Base-by-base conservation (phyloP, 1,140 invertebrate species). In the Lasioglossum baleicum region DNA sequence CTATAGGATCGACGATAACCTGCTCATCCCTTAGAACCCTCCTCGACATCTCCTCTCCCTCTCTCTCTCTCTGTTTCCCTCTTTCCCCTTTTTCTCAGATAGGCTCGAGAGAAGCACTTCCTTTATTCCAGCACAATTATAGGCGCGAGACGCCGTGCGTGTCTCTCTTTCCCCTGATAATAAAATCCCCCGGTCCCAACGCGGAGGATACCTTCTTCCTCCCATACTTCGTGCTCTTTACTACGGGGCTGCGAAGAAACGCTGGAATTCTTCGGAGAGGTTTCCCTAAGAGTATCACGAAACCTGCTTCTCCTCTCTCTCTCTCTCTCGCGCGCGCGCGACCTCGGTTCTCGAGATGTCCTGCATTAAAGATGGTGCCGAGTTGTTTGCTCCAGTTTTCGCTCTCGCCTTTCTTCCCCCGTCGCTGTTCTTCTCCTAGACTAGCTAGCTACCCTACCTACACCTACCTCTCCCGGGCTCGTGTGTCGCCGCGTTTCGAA, bases 311-410 rank as follows among this genome's bases (percentile, higher is more conserved):
- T 26, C 26, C 26, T 26, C 56, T 60, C 64, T 72, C 31, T n/a
- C 65, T 78, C 26, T 35, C 15, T 71, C 68, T 42, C 64, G 65
- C 76, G 13, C 68, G 69, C 40, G 60, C 15, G 60, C 64, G 31
- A 44, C 22, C 56, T 40, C 20, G 56, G 42, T 58, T 70, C 79
- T 64, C 35, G 65, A 61, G 74, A 64, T 64, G 66, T 76, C 66
- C 74, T 81, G 74, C 71, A 81, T 81, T 76, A 81, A 76, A 76
- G 79, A 81, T 81, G 73, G 60, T 76, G 74, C 69, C 35, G 79
- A 69, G 73, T 81, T 76, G 74, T 81, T 81, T 76, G 79, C 79
- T 63, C 79, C 73, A 69, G 66, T 80, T 80, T 75, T 17, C 26
- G 15, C 53, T 64, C 56, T 31, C 64, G 13, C 31, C 7, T 51